Percentiles rank a stretch among this genome's conserved stretches.
These are phyloP conservation scores for Trichoplax adhaerens DNA, from an alignment of 37 sponge, comb jelly and placozoan species.

Conservation along the genomic window DNA sequence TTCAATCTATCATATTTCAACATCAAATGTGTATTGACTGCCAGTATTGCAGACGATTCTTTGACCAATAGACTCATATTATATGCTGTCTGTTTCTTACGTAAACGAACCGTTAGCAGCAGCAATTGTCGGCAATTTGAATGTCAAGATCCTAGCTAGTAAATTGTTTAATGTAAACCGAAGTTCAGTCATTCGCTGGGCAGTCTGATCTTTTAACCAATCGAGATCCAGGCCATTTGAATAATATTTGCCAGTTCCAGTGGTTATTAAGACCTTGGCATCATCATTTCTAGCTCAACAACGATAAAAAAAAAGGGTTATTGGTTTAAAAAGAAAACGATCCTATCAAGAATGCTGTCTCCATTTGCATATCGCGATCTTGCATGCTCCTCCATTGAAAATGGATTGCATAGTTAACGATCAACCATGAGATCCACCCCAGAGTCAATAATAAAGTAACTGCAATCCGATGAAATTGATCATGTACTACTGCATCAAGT, in stretches of 20 bases:
- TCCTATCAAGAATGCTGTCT: too few relatives aligned
- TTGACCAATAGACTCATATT: too few relatives aligned
- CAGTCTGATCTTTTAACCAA: neutral
- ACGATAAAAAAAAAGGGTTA: neutral
- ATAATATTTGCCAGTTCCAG: conserved; percentile 43
- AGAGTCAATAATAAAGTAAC: too few relatives aligned
- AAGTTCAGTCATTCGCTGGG: neutral
- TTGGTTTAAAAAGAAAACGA: neutral
- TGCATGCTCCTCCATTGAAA: too few relatives aligned
- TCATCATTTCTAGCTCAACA: conserved; percentile 16
- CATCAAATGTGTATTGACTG: too few relatives aligned
- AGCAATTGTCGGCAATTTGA: conserved; percentile 52
- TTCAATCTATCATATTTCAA: too few relatives aligned
- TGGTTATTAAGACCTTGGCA: conserved; percentile 38
- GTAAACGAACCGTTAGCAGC: conserved; percentile 47
- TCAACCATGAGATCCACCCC: too few relatives aligned
- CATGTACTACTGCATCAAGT: too few relatives aligned
- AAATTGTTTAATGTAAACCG: conserved; percentile 10
- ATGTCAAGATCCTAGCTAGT: conserved; percentile 23
- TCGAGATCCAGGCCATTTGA: conserved; percentile 45
- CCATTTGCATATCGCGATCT: too few relatives aligned
- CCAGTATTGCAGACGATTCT: too few relatives aligned
- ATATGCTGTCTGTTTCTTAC: neutral
- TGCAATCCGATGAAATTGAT: too few relatives aligned
- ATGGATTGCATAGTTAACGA: too few relatives aligned